Evolutionary conservation across 2,113 vertebrate species (phyloP).

Genomic region (Etheostoma cragini): DNA sequence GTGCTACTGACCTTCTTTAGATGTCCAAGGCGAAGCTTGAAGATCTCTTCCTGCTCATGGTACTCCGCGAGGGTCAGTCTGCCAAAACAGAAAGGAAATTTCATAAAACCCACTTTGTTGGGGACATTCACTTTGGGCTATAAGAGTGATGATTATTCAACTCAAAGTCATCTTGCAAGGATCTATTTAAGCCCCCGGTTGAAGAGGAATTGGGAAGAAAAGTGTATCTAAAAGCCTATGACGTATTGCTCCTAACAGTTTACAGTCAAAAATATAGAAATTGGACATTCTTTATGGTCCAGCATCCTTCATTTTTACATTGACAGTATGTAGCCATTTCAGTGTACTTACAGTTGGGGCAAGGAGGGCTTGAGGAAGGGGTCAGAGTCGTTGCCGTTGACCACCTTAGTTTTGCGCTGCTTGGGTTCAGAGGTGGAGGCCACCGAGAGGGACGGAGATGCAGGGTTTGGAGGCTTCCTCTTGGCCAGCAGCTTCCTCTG

Average conservation of each 20-base stretch:
- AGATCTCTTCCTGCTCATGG: conserved; percentile 99
- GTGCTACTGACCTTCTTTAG: conserved; percentile 92
- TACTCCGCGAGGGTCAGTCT: conserved; percentile 98
- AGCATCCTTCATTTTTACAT: not conserved
- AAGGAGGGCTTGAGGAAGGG: conserved; percentile 97
- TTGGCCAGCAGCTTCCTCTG: conserved; percentile 98
- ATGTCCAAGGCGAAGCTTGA: conserved; percentile 98
- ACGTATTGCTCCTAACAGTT: not conserved
- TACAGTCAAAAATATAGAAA: not conserved
- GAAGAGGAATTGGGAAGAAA: not conserved
- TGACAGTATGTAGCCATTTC: not conserved
- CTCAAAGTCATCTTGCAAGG: too few relatives aligned
- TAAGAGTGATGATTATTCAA: not conserved
- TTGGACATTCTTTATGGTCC: not conserved
- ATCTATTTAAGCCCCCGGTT: not conserved
- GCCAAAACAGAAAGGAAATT: conserved; percentile 34
- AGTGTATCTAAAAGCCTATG: not conserved
- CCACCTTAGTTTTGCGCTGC: conserved; percentile 98
- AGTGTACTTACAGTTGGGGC: conserved; percentile 94
- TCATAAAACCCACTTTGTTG: not conserved
- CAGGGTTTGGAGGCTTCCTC: conserved; percentile 95
- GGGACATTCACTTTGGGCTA: not conserved
- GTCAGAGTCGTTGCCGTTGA: conserved; percentile 98
- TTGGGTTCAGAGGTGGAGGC: conserved; percentile 95
- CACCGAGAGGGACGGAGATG: conserved; percentile 92